These are phyloP conservation scores for Teleogryllus oceanicus DNA, from an alignment of 2,888 invertebrate genomes.

Conservation along the genomic window DNA sequence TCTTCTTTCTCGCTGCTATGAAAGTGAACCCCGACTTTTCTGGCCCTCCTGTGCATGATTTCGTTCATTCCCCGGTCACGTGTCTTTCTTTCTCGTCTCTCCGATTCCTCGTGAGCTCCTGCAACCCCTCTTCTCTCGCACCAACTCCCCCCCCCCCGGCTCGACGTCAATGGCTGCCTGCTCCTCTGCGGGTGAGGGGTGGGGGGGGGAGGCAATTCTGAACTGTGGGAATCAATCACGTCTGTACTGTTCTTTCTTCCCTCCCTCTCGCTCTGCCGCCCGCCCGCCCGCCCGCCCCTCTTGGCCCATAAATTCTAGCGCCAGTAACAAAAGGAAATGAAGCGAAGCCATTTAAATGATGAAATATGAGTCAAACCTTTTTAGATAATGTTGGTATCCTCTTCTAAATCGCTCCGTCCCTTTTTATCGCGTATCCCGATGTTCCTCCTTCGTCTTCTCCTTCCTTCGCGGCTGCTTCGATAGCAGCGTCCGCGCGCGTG, in stretches of 20 bases:
- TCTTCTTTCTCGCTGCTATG: no score
- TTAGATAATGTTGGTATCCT: slow-evolving; percentile 18
- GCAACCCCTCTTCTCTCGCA: no score
- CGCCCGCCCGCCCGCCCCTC: background rate
- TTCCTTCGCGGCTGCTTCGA: background rate
- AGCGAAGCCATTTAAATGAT: slow-evolving; percentile 18
- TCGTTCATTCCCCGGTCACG: no score
- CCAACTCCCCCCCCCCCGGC: no score
- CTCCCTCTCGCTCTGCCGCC: background rate
- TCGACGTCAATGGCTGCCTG: no score
- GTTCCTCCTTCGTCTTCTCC: background rate
- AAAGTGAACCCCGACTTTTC: no score
- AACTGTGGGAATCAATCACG: slow-evolving; percentile 8
- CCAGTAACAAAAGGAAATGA: slow-evolving; percentile 10
- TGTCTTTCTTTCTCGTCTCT: no score
- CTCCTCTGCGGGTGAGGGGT: no score
- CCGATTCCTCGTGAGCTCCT: no score
- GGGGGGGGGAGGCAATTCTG: background rate
- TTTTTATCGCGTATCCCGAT: background rate
- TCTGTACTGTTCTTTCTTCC: slow-evolving; percentile 11
- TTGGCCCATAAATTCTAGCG: background rate
- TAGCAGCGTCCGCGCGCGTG: background rate
- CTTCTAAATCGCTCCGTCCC: background rate
- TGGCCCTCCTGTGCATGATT: no score
- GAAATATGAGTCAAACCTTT: slow-evolving; percentile 18